phyloP scores from a whole-genome alignment of 1,140 invertebrate species.

The Bombus cullumanus region DNA sequence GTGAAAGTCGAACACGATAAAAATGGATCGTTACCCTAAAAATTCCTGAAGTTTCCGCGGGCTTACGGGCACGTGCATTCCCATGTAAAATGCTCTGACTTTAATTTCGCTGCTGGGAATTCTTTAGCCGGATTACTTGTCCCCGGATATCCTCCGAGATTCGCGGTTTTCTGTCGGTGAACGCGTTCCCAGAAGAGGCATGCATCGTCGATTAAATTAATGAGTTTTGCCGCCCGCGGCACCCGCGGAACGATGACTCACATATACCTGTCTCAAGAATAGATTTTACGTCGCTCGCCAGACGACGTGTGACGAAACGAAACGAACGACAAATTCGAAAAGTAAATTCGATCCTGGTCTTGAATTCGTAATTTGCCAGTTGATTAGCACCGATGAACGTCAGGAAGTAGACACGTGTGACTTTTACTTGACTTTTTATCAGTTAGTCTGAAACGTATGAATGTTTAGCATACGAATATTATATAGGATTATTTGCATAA shows the following conservation, averaged over 20 bases:
- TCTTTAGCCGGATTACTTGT: background rate
- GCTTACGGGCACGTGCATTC: background rate
- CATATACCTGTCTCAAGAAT: background rate
- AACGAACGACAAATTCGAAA: background rate
- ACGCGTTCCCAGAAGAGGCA: background rate
- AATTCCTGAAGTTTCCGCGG: background rate
- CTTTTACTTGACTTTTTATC: background rate
- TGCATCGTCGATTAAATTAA: conserved; percentile 15
- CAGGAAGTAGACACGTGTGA: background rate
- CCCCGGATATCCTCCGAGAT: background rate
- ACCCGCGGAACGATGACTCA: too few species aligned
- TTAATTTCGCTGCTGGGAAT: background rate
- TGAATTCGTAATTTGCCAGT: background rate
- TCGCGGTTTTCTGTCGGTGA: background rate
- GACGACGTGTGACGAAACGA: background rate
- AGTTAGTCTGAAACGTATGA: background rate
- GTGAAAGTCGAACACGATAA: background rate
- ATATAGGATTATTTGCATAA: background rate
- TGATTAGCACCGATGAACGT: background rate
- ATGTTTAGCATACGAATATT: background rate
- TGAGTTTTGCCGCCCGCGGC: background rate
- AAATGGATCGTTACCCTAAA: background rate
- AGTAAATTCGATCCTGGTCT: background rate
- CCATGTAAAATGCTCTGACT: background rate
- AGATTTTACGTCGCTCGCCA: background rate